Evolutionary conservation across 2,113 vertebrate species (phyloP).

Genomic region (Ammodytes dubius): DNA sequence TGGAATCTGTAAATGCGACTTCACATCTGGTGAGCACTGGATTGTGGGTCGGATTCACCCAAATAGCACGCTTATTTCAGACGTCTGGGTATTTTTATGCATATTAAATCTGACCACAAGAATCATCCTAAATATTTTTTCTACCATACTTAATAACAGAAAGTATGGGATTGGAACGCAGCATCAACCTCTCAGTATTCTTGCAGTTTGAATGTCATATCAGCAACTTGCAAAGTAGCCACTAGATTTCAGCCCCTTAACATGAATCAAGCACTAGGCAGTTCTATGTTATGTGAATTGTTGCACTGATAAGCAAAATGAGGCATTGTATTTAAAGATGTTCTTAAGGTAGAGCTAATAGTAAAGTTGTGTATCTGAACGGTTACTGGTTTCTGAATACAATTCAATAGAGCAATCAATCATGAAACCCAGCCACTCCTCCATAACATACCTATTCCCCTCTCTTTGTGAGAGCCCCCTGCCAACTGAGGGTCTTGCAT

Average conservation of each 20-base stretch:
- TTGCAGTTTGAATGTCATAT: conserved; percentile 3
- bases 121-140: too few species aligned
- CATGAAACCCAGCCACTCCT: not conserved
- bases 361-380: not conserved
- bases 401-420: not conserved
- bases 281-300: not conserved
- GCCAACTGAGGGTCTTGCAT: not conserved
- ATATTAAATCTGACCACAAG: too few species aligned
- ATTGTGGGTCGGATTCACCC: too few species aligned
- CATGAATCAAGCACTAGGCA: not conserved
- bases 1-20: too few species aligned
- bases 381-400: too few species aligned
- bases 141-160: too few species aligned
- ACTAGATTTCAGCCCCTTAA: not conserved
- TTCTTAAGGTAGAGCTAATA: not conserved
- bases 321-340: not conserved
- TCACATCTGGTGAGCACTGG: too few species aligned
- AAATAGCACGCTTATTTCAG: too few species aligned
- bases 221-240: not conserved
- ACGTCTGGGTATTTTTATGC: too few species aligned
- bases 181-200: not conserved
- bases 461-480: not conserved
- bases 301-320: not conserved
- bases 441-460: not conserved
- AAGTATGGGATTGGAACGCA: too few species aligned